A percentile compares a stretch with the other conserved stretches of the same genome.
phyloP scores from a whole-genome alignment of 1,140 invertebrate genomes.

The Drosophila seguyi region DNA sequence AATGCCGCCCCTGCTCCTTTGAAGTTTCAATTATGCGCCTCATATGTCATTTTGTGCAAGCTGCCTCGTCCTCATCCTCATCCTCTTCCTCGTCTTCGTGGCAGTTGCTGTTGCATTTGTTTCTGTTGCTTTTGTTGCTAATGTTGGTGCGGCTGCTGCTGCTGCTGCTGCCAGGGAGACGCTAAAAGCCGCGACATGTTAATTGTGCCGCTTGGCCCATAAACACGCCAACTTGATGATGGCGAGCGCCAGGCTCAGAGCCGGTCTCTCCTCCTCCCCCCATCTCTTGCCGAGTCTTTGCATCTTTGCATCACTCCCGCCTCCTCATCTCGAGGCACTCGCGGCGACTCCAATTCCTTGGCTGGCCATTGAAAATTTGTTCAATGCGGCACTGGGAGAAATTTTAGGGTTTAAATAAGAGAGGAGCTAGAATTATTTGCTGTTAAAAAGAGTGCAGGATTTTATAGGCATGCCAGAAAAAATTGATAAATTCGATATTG shows the following conservation, averaged over 20 bases:
- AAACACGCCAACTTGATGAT: slow-evolving; percentile 84
- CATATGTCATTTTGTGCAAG: slow-evolving; percentile 84
- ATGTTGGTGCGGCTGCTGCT: slow-evolving; percentile 6
- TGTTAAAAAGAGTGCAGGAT: no score
- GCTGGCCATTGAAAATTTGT: slow-evolving; percentile 22
- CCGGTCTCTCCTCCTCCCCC: slow-evolving; percentile 21
- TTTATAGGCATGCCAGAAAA: no score
- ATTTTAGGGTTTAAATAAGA: neutral
- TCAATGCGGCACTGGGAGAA: slow-evolving; percentile 1
- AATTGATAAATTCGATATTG: no score
- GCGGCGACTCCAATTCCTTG: slow-evolving; percentile 13
- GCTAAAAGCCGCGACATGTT: slow-evolving; percentile 84
- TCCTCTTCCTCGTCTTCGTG: neutral
- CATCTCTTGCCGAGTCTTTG: neutral
- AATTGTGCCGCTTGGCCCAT: slow-evolving; percentile 83
- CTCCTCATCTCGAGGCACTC: neutral
- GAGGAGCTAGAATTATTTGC: neutral
- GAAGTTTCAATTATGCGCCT: slow-evolving; percentile 84
- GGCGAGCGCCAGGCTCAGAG: slow-evolving; percentile 77
- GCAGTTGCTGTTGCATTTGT: slow-evolving; percentile 24
- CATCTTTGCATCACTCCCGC: neutral
- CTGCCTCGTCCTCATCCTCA: slow-evolving; percentile 36
- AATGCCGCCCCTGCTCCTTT: slow-evolving; percentile 74
- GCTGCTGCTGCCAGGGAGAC: slow-evolving; percentile 54
- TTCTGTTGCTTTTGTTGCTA: slow-evolving; percentile 18